A percentile compares a stretch with the other conserved stretches of the same genome.
phyloP scores from a whole-genome alignment of 37 sponge, comb jelly and placozoan genomes.

The Bolinopsis microptera region DNA sequence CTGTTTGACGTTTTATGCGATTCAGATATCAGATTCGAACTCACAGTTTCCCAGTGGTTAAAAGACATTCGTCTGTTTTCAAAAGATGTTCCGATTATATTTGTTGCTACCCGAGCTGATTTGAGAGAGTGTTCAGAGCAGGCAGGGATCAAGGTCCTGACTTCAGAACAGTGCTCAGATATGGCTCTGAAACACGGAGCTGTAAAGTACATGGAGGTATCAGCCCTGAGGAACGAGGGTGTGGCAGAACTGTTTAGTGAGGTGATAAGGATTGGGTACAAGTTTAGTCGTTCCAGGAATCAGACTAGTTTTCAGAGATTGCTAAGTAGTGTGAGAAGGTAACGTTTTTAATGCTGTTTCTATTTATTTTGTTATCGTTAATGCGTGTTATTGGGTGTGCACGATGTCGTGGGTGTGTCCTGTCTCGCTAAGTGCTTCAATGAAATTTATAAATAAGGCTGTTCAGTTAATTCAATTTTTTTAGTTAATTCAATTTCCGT shows the following conservation, averaged over 20 bases:
- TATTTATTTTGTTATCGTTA: too few species aligned
- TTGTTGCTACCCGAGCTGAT: neutral
- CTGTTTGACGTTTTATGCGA: neutral
- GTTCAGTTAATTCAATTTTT: too few species aligned
- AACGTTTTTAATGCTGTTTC: too few species aligned
- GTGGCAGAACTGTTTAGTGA: neutral
- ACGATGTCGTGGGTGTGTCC: too few species aligned
- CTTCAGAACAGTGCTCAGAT: neutral
- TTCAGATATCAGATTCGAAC: neutral
- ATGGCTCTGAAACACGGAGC: neutral
- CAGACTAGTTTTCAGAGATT: too few species aligned
- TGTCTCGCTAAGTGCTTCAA: too few species aligned
- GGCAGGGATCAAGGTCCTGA: neutral
- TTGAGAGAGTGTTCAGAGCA: neutral
- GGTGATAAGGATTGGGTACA: too few species aligned
- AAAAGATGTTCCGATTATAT: neutral
- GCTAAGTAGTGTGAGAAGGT: too few species aligned
- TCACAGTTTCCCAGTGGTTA: neutral
- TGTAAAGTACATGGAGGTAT: neutral
- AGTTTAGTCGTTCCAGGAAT: neutral
- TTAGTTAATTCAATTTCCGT: too few species aligned
- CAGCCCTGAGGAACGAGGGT: neutral
- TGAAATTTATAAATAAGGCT: too few species aligned
- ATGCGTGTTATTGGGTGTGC: neutral
- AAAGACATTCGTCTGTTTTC: neutral